Evolutionary conservation across 2,797 vertebrate genomes (phyloP).

Genomic region (Antennarius maculatus): DNA sequence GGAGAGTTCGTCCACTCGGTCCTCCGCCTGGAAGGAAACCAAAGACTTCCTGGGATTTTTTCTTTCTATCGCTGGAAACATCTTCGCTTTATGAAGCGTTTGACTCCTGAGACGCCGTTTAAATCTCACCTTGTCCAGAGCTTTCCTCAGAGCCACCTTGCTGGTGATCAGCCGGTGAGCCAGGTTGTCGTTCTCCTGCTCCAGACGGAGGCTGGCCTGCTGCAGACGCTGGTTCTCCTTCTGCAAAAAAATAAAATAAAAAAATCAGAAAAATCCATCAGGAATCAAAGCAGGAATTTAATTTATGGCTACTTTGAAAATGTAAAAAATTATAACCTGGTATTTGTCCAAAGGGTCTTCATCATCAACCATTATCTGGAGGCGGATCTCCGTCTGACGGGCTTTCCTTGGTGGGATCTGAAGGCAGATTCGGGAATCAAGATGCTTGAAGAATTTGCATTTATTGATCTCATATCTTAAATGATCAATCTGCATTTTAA

Average conservation of each 20-base stretch:
- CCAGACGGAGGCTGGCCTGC: conserved; percentile 90
- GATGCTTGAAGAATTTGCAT: too few relatives aligned
- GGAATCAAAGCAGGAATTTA: not conserved
- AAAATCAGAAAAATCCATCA: conserved; percentile 13
- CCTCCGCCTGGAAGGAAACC: conserved; percentile 83
- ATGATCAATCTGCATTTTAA: too few relatives aligned
- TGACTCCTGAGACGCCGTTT: not conserved
- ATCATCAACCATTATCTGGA: conserved; percentile 58
- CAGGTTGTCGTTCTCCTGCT: conserved; percentile 95
- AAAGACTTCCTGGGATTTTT: too few relatives aligned
- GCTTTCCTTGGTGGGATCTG: conserved; percentile 72
- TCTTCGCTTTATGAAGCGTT: conserved; percentile 7
- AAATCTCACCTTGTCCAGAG: conserved; percentile 87
- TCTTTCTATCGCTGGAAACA: not conserved
- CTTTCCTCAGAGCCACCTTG: conserved; percentile 90
- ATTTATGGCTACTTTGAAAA: not conserved
- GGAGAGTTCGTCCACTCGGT: conserved; percentile 88
- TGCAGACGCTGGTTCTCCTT: conserved; percentile 89
- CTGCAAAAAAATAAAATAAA: conserved; percentile 77
- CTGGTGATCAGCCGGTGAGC: conserved; percentile 92
- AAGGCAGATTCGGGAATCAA: conserved; percentile 8
- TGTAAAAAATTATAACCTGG: conserved; percentile 61
- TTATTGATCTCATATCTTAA: too few relatives aligned
- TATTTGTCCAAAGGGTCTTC: conserved; percentile 72
- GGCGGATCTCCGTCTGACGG: conserved; percentile 59